These are phyloP conservation scores for Drosophila mauritiana DNA, from an alignment of 1,140 invertebrate species.

Conservation along the genomic window DNA sequence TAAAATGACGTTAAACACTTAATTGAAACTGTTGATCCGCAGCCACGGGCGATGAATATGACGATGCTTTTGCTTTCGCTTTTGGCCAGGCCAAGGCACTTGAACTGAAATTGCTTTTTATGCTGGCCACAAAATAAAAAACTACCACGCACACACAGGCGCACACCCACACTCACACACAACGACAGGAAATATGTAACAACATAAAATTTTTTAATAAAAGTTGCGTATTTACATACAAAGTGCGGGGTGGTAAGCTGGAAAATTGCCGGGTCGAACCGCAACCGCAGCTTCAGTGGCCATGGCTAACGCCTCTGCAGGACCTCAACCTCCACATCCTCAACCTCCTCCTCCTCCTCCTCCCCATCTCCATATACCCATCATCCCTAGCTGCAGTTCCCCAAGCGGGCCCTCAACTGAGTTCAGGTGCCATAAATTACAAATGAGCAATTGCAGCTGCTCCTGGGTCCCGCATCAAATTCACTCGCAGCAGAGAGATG, in stretches of 20 bases:
- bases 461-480: conserved; percentile 5
- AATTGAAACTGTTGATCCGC: conserved; percentile 77
- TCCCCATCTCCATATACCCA: not conserved
- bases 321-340: not conserved
- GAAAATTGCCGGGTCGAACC: conserved; percentile 55
- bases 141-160: conserved; percentile 12
- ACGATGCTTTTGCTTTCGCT: not conserved
- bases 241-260: conserved; percentile 51
- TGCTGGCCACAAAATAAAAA: conserved; percentile 57
- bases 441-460: conserved; percentile 70
- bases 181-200: conserved; percentile 44
- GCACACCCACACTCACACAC: not conserved
- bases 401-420: conserved; percentile 66
- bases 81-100: conserved; percentile 41
- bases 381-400: conserved; percentile 13
- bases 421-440: conserved; percentile 73
- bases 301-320: conserved; percentile 12
- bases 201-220: conserved; percentile 76
- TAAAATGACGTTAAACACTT: conserved; percentile 78
- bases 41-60: conserved; percentile 9
- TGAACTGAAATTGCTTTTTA: conserved; percentile 71
- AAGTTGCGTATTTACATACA: conserved; percentile 78
- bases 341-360: not conserved
- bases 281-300: conserved; percentile 54
- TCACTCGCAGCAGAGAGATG: conserved; percentile 28